Base-by-base conservation (phyloP, 1,140 invertebrate species). In the Frieseomelitta varia region DNA sequence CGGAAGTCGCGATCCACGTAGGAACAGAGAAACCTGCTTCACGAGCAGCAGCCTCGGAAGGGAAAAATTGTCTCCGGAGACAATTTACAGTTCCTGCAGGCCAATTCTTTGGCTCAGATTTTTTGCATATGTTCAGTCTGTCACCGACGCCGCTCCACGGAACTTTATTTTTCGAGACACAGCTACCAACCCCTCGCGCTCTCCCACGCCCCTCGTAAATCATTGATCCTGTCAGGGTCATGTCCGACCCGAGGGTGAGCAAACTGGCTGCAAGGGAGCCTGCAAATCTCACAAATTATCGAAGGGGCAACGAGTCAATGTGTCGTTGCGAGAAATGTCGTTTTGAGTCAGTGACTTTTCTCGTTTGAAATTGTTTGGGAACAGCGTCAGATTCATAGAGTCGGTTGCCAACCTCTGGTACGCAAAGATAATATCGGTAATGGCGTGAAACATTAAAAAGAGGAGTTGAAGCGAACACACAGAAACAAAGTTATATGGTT, bases 81-180 rank as follows among this genome's bases (percentile, higher is more conserved):
- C 39, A 90, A 93, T 92, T 93, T 92, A 93, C 91, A 92, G 92
- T 92, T 90, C 87, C 92, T 87, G 75, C 30, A 84, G 81, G 39
- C 39, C 89, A 90, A 90, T 90, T 90, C 88, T 75, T 83, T 10
- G 55, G 83, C 86, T 90, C 88, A 87, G 79, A 90, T 92, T 92
- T 75, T 90, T 91, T 89, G 90, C 91, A 91, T 91, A 92, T 91
- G 89, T 89, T 92, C 87, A 81, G 86, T 86, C 90, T 88, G 89
- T 92, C 90, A 91, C 88, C 91, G 88, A 88, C 85, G 87, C 86
- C 69, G 84, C 90, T 90, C 87, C 89, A 89, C 39, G 39, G 90
- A 93, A 93, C 91, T 92, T 93, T 93, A 91, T 93, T 93, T n/a
- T 90, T 87, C 86, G 80, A 86, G 89, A 86, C 83, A 82, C 83